Base-by-base conservation (phyloP, 2,797 vertebrate genomes). In the Rachycentron canadum region DNA sequence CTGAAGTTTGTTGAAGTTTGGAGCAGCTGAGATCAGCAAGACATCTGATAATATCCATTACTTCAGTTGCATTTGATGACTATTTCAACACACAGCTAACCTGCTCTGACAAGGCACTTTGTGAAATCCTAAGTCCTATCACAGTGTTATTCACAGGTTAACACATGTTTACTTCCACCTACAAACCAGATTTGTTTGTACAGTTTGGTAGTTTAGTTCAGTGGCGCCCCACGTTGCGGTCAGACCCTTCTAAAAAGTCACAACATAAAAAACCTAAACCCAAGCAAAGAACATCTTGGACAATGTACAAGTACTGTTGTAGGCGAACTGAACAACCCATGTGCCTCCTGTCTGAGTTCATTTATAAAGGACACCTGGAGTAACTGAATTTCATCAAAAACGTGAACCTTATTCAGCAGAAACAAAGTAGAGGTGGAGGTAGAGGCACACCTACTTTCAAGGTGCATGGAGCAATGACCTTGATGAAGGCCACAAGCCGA, bases 341-440 rank as follows among this genome's bases (percentile, higher is more conserved):
- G 3, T 28, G 43, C 21, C 26, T 50, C 40, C 30, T 47, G 62
- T 73, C 49, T 55, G 41, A 50, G 13, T 52, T 16, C 49, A 41
- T 57, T 62, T 23, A 32, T 73, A 38, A 43, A 28, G 38, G 61
- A 4, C 26, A 63, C 5, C 53, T 16, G 5, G n/a, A 60, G 30
- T 12, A 45, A 23, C 13, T 9, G 19, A 57, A 47, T 28, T 45
- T n/a, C 52, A 28, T 47, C 40, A 49, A 43, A 32, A 5, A 43
- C 6, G 47, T 57, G 6, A 49, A 38, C 23, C 69, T 62, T 23
- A 56, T 76, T 76, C 49, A 61, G 8, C 38, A 76, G n/a, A 10
- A 38, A 7, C 14, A 43, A 17, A 19, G 41, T 43, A 17, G 7
- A 43, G 17, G 14, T 43, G 7, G 32, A 32, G 32, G 3, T 32